Base-by-base conservation (phyloP, 2,888 invertebrate species). In the Nyleta sp. region DNA sequence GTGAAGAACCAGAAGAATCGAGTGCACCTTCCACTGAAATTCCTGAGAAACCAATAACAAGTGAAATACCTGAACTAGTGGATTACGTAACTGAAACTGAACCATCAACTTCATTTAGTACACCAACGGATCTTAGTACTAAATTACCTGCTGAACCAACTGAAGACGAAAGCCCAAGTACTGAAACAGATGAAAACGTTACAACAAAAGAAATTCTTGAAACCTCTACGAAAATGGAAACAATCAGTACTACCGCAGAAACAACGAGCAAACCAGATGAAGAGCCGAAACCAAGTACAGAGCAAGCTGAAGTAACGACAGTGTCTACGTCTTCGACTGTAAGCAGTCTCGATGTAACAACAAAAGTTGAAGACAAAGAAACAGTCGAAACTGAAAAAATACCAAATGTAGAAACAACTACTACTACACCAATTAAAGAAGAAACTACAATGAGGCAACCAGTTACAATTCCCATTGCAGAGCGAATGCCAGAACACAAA, bases 401-500 rank as follows among this genome's bases (percentile, higher is more conserved):
- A 33, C 46, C 57, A 17, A 62, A 42, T 11, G 7, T 40, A 31
- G 78, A 75, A 62, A 11, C 18, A 62, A 11, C 18, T 10, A 74
- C 33, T 31, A 0, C 40, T 17, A 28, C 28, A 28, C 28, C 28
- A 1, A 17, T 35, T 0, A 72, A 70, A 31, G 80, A 78, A 38
- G 42, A 80, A 0, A 78, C 52, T 50, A 76, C 85, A 38, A 83
- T 84, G 6, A 73, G 73, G 22, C 81, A 84, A 75, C 84, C 85
- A n/a, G 83, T 87, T 18, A 70, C 85, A n/a, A 88, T 89, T 59
- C 83, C 84, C 3, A 81, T 85, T 35, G 80, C 85, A 5, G 85
- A 85, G 11, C 81, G 83, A 46, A 82, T 84, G 31, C 87, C 87
- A 8, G 88, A 83, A 48, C 84, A 84, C 17, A 89, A 88, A 55